These are phyloP conservation scores for Rutilus rutilus DNA, from an alignment of 2,113 vertebrate genomes.

Conservation along the genomic window DNA sequence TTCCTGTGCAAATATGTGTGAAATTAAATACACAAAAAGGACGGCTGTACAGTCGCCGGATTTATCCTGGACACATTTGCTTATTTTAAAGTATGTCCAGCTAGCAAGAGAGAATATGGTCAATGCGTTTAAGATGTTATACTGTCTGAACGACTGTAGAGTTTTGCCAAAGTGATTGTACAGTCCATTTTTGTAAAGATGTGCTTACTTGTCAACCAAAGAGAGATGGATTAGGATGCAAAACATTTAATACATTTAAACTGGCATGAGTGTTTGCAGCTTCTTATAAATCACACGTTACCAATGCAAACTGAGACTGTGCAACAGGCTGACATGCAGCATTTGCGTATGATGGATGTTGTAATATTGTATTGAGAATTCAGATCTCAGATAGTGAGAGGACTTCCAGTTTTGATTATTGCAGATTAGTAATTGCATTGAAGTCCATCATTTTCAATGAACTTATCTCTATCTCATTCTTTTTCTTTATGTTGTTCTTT, in stretches of 20 bases:
- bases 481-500: neutral
- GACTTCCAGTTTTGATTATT: neutral
- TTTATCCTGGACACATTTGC: conserved; percentile 72
- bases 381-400: conserved; percentile 54
- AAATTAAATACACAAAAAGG: conserved; percentile 78
- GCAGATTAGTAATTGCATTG: conserved; percentile 4
- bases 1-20: conserved; percentile 79
- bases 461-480: neutral
- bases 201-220: conserved; percentile 54
- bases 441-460: neutral
- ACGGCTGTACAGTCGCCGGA: conserved; percentile 65
- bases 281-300: neutral
- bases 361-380: conserved; percentile 47
- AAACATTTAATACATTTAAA: conserved; percentile 9
- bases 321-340: neutral
- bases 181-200: conserved; percentile 56
- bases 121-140: conserved; percentile 70
- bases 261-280: neutral
- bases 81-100: conserved; percentile 70
- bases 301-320: neutral
- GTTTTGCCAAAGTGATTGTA: conserved; percentile 57
- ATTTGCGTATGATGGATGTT: neutral
- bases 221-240: conserved; percentile 2
- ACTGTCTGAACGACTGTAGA: conserved; percentile 67
- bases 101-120: conserved; percentile 60